phyloP scores from a whole-genome alignment of 30 jellyfish, hydroid and myxozoan genomes.

The Hydractinia symbiolongicarpus region DNA sequence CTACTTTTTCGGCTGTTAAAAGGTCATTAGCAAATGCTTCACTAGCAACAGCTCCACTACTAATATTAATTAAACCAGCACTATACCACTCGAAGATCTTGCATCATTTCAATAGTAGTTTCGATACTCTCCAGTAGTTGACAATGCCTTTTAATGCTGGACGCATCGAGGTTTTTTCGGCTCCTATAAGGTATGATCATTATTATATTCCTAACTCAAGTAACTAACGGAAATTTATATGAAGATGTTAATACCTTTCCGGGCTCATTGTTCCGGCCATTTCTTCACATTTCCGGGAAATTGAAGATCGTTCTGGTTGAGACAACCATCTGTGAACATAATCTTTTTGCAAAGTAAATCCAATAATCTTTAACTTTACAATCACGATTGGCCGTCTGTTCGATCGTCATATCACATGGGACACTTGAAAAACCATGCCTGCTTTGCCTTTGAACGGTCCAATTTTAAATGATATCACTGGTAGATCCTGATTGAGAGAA shows the following conservation, averaged over 20 bases:
- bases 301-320: conserved; percentile 49
- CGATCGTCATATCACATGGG: conserved; percentile 66
- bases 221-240: not conserved
- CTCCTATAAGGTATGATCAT: not conserved
- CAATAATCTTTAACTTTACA: conserved; percentile 54
- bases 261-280: conserved; percentile 42
- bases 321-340: conserved; percentile 57
- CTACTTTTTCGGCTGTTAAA: conserved; percentile 19
- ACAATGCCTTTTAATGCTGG: conserved; percentile 26
- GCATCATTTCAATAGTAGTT: conserved; percentile 29
- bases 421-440: conserved; percentile 48
- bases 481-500: conserved; percentile 28
- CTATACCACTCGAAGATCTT: conserved; percentile 23
- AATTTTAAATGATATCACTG: conserved; percentile 18
- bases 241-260: conserved; percentile 27
- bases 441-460: conserved; percentile 61
- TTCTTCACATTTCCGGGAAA: conserved; percentile 37
- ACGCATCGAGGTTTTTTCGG: conserved; percentile 28
- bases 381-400: conserved; percentile 59
- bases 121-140: conserved; percentile 5
- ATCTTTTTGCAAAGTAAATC: conserved; percentile 52
- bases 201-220: not conserved
- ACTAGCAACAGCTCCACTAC: conserved; percentile 48
- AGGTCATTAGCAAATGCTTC: conserved; percentile 21
- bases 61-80: conserved; percentile 7